Evolutionary conservation across 1,140 invertebrate species (phyloP).

Genomic region (Magallana gigas): DNA sequence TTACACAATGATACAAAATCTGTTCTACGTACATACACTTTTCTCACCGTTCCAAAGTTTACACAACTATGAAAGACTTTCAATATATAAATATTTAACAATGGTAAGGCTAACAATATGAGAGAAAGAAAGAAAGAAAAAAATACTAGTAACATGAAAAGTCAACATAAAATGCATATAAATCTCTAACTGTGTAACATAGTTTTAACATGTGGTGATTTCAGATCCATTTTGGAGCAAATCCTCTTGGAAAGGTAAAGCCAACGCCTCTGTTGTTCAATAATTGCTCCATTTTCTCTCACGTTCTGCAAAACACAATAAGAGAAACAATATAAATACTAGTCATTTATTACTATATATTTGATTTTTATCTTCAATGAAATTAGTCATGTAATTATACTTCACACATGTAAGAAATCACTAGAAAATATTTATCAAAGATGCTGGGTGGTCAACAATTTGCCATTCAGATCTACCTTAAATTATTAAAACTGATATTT

Average conservation of each 20-base stretch:
- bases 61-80: constrained; percentile 22
- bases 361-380: no score
- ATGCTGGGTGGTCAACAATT: no score
- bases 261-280: neutral
- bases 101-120: constrained; percentile 16
- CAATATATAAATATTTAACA: neutral
- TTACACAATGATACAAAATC: constrained; percentile 1
- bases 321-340: no score
- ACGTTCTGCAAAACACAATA: no score
- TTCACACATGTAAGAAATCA: no score
- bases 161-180: constrained; percentile 27
- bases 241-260: neutral
- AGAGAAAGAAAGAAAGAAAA: neutral
- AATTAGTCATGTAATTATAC: no score
- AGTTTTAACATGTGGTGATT: constrained; percentile 8
- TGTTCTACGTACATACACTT: neutral
- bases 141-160: constrained; percentile 10
- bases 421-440: no score
- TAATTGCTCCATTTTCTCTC: no score
- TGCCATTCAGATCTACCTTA: no score
- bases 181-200: neutral
- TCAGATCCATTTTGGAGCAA: constrained; percentile 1
- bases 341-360: no score
- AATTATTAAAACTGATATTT: no score
- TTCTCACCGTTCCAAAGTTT: neutral